Base-by-base conservation (phyloP, 1,140 invertebrate species). In the Oryctes rhinoceros region DNA sequence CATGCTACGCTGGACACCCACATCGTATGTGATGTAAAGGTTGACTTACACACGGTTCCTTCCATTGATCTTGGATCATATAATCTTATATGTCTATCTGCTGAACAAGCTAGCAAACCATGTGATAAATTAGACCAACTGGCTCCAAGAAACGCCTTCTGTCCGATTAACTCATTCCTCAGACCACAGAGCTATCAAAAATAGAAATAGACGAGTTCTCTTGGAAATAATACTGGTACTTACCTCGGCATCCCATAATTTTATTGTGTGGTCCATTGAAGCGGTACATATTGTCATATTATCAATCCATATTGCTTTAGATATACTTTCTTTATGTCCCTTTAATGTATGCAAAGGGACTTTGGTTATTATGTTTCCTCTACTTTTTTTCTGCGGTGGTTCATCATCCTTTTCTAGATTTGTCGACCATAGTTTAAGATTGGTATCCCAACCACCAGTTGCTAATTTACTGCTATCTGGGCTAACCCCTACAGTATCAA, bases 241-340 rank as follows among this genome's bases (percentile, higher is more conserved):
- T 84, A 87, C 86, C 80, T 88, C 86, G 20, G 82, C 90, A 89
- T 99, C 98, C 98, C 98, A 99, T 4, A 98, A 84, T 87, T 95
- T 94, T 10, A 99, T 89, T 0, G 97, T 96, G 85, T 99, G 97
- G 90, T 99, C 98, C 97, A 97, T 98, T 1, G 95, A 95, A 82
- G 92, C 91, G 0, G 96, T 97, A 13, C 96, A 91, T 2, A 99
- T 86, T 79, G 93, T 93, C 59, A 92, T 89, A 77, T 89, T 89
- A 81, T 94, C 93, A 80, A 94, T 91, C 97, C 97, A 99, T 65
- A 92, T 89, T 0, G 96, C 90, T 0, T 93, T 92, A 7, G 95
- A 96, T 7, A 99, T 91, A 20, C 93, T 94, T 88, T 99, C 98
- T 82, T 93, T 93, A 86, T 99, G 98, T 0, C 97, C 97, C 88